A percentile compares a stretch with the other conserved stretches of the same genome.
Conservation (phyloP, 1,140 invertebrate genomes). For the Chelonus insularis region DNA sequence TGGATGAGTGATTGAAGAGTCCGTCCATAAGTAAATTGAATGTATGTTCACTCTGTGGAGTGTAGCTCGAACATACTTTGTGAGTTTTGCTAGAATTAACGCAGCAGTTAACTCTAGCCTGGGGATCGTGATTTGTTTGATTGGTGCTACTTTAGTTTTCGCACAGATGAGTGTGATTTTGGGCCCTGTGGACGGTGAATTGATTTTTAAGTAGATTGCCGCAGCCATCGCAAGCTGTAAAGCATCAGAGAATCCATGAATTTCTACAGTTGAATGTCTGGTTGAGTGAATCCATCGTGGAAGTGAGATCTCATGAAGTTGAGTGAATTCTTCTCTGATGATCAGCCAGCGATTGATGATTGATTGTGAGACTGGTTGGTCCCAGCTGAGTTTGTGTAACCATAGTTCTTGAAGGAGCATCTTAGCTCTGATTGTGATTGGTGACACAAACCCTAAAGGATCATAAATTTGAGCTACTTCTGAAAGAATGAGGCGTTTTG, state of each 20-base stretch:
- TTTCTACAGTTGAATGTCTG: slow-evolving; percentile 17
- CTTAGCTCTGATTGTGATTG: slow-evolving; percentile 27
- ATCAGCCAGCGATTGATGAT: slow-evolving; percentile 4
- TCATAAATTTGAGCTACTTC: slow-evolving; percentile 22
- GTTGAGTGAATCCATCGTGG: slow-evolving; percentile 27
- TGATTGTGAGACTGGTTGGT: slow-evolving; percentile 22
- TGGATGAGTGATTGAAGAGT: not conserved
- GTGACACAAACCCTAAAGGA: slow-evolving; percentile 26
- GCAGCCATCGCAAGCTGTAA: slow-evolving; percentile 32
- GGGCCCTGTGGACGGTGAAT: not conserved
- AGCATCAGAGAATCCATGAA: slow-evolving; percentile 38
- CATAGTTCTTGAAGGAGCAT: slow-evolving; percentile 31
- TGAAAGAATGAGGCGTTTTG: slow-evolving; percentile 1
- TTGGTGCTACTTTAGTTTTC: not conserved
- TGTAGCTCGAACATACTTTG: not conserved
- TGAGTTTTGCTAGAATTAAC: not conserved
- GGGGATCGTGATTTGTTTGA: not conserved
- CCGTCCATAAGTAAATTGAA: slow-evolving; percentile 1
- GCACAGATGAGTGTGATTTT: not conserved
- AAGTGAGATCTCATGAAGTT: slow-evolving; percentile 26
- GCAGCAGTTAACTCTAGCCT: not conserved
- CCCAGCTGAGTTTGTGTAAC: slow-evolving; percentile 29
- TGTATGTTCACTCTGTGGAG: not conserved
- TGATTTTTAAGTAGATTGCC: slow-evolving; percentile 27
- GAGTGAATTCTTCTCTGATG: slow-evolving; percentile 19